Conservation (phyloP, 2,113 vertebrate genomes). For the Cyprinodon tularosa region DNA sequence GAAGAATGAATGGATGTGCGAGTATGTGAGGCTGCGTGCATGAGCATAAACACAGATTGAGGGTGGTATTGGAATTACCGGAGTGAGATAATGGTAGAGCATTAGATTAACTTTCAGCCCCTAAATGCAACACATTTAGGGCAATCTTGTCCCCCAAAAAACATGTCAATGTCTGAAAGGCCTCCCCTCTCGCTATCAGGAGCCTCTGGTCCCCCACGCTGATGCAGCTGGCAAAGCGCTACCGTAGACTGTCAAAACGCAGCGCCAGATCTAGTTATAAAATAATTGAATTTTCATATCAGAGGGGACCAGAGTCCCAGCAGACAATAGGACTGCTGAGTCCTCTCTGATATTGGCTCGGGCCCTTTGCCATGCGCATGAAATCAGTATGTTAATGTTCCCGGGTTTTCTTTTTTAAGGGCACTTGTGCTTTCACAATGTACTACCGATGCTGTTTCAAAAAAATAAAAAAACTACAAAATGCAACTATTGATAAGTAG, state of each 20-base stretch:
- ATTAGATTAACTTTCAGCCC: slow-evolving; percentile 97
- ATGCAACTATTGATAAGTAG: slow-evolving; percentile 98
- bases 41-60: slow-evolving; percentile 81
- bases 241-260: slow-evolving; percentile 98
- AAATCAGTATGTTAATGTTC: slow-evolving; percentile 99
- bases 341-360: slow-evolving; percentile 99
- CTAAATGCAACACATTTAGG: slow-evolving; percentile 97
- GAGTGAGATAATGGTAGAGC: slow-evolving; percentile 91
- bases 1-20: slow-evolving; percentile 72
- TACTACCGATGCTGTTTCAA: slow-evolving; percentile 92
- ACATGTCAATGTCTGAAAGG: slow-evolving; percentile 98
- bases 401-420: slow-evolving; percentile 96
- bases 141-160: slow-evolving; percentile 92
- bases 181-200: slow-evolving; percentile 92
- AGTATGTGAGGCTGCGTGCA: slow-evolving; percentile 61
- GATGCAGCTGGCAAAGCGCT: slow-evolving; percentile 91
- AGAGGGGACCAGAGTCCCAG: slow-evolving; percentile 98
- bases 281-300: slow-evolving; percentile 99
- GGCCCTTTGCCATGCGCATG: slow-evolving; percentile 99
- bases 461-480: slow-evolving; percentile 73
- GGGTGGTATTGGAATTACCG: slow-evolving; percentile 84
- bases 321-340: slow-evolving; percentile 99
- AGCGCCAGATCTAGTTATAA: slow-evolving; percentile 98
- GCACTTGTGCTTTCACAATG: slow-evolving; percentile 98
- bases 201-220: slow-evolving; percentile 86